These are phyloP conservation scores for Colletes collaris DNA, from an alignment of 2,888 invertebrate species.

Conservation along the genomic window DNA sequence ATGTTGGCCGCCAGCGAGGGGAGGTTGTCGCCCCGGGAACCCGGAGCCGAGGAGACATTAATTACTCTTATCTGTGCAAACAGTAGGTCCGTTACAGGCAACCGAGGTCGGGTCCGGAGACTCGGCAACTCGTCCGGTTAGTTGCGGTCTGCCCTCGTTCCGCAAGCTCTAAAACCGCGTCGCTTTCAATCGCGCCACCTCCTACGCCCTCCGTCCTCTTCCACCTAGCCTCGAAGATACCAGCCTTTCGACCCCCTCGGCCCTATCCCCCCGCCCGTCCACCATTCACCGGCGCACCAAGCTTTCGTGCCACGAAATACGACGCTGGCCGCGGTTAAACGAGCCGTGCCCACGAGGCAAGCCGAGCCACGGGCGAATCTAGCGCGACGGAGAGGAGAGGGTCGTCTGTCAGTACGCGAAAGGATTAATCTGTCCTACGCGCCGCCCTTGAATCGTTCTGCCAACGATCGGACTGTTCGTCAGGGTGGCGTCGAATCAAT, in stretches of 20 bases:
- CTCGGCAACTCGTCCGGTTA: slow-evolving; percentile 65
- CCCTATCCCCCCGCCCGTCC: background rate
- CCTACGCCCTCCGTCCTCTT: background rate
- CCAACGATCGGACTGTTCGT: too few species aligned
- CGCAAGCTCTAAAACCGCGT: slow-evolving; percentile 68
- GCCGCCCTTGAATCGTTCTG: background rate
- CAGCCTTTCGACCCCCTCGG: slow-evolving; percentile 28
- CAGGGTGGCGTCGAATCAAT: too few species aligned
- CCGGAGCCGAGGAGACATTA: slow-evolving; percentile 72
- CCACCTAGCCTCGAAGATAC: slow-evolving; percentile 42
- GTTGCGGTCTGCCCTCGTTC: slow-evolving; percentile 68
- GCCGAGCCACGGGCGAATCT: slow-evolving; percentile 8
- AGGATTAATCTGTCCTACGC: slow-evolving; percentile 12
- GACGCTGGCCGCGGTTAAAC: slow-evolving; percentile 56
- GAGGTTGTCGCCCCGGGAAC: slow-evolving; percentile 41
- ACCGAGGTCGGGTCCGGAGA: slow-evolving; percentile 52
- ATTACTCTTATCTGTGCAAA: slow-evolving; percentile 78
- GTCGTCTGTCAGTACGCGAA: slow-evolving; percentile 2
- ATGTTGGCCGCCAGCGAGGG: slow-evolving; percentile 17
- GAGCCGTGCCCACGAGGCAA: slow-evolving; percentile 54
- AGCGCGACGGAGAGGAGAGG: background rate
- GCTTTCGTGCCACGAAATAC: slow-evolving; percentile 44
- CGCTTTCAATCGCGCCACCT: slow-evolving; percentile 65
- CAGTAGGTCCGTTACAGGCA: slow-evolving; percentile 73
- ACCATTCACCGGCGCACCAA: slow-evolving; percentile 39